phyloP scores from a whole-genome alignment of 1,140 invertebrate genomes.

The Lepidotrigona ventralis region DNA sequence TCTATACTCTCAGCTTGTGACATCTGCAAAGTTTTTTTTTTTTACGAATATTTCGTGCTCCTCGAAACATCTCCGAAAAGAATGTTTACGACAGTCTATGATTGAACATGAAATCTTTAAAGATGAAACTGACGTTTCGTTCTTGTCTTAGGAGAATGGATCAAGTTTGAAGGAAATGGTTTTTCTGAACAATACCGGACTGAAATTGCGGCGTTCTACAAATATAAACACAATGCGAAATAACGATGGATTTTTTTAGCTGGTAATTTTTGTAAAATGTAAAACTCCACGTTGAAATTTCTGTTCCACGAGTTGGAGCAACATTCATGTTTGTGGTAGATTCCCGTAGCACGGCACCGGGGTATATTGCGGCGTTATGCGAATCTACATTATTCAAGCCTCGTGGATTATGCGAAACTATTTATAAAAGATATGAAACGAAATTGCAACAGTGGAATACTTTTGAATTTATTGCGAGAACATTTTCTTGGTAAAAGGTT shows the following conservation, averaged over 20 bases:
- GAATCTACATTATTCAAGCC: neutral
- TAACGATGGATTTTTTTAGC: neutral
- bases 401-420: neutral
- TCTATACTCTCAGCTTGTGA: too few relatives aligned
- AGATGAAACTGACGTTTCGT: neutral
- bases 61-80: neutral
- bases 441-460: neutral
- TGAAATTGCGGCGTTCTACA: neutral
- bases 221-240: neutral
- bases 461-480: neutral
- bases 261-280: neutral
- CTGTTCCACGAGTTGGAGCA: neutral
- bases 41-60: neutral
- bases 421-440: neutral
- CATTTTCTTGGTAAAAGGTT: neutral
- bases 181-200: neutral
- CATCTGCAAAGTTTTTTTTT: neutral
- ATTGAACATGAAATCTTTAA: neutral
- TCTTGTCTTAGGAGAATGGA: neutral
- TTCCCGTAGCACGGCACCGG: neutral
- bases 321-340: neutral
- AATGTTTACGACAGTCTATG: neutral
- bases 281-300: neutral
- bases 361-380: neutral
- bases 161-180: neutral